Conservation (phyloP, 2,888 invertebrate genomes). For the Eupithecia dodoneata region DNA sequence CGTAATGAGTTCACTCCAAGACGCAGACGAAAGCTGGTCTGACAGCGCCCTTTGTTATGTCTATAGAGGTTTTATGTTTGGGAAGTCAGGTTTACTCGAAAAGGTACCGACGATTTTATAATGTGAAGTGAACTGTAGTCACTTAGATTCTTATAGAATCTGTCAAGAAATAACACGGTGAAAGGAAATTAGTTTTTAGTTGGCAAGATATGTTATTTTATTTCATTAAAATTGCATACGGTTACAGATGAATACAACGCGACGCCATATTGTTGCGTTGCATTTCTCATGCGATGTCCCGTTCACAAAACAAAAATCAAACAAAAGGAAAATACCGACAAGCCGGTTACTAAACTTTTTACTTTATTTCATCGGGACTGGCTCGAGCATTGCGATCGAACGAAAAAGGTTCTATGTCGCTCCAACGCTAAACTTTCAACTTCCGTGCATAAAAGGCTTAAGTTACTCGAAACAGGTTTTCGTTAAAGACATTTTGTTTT, state of each 20-base stretch:
- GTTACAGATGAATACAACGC: constrained; percentile 42
- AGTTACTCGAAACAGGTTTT: constrained; percentile 82
- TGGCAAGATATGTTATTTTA: background rate
- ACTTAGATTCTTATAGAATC: background rate
- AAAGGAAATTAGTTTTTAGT: background rate
- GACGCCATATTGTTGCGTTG: constrained; percentile 81
- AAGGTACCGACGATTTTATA: background rate
- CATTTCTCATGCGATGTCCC: constrained; percentile 83
- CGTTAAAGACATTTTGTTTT: constrained; percentile 83
- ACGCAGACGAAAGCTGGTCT: constrained; percentile 43
- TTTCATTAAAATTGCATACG: background rate
- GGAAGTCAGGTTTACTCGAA: background rate
- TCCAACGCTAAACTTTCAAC: constrained; percentile 72
- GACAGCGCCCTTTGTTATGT: constrained; percentile 51
- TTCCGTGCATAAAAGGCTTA: constrained; percentile 80
- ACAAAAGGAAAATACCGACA: constrained; percentile 81
- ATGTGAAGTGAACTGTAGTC: background rate
- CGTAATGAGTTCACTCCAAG: constrained; percentile 74
- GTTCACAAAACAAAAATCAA: constrained; percentile 81
- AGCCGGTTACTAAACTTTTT: constrained; percentile 83
- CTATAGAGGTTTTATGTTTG: constrained; percentile 14
- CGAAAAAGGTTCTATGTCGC: constrained; percentile 74
- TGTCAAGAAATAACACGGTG: background rate
- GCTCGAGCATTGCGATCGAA: constrained; percentile 48
- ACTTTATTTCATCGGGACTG: constrained; percentile 76